phyloP scores from a whole-genome alignment of 2,888 invertebrate genomes.

The Amiota communis region DNA sequence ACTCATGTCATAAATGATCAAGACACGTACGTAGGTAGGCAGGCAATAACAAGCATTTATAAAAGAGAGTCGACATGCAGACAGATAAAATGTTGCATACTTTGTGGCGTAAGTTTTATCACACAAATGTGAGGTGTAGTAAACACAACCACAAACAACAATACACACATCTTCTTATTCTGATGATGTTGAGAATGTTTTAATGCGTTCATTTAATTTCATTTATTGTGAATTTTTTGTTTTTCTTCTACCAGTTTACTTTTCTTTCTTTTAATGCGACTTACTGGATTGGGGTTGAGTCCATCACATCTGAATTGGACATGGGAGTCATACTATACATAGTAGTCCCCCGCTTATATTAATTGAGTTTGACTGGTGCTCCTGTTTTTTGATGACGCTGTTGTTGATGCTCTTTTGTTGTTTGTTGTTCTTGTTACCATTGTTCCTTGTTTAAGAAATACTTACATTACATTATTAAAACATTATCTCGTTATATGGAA shows the following conservation, averaged over 20 bases:
- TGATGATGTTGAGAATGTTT: background rate
- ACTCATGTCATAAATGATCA: constrained; percentile 55
- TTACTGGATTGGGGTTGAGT: background rate
- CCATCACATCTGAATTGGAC: too few species aligned
- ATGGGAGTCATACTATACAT: background rate
- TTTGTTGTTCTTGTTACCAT: background rate
- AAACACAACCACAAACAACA: background rate
- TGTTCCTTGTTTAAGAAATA: constrained; percentile 19
- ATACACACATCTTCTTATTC: too few species aligned
- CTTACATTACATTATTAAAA: constrained; percentile 12
- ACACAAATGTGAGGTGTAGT: background rate
- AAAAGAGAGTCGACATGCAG: background rate
- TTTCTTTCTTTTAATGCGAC: background rate
- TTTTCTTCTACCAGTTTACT: background rate
- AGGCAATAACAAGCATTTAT: too few species aligned
- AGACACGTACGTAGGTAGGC: too few species aligned
- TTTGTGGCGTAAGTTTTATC: constrained; percentile 35
- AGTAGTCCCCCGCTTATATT: background rate
- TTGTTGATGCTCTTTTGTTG: background rate
- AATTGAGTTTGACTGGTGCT: background rate
- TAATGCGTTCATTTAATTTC: constrained; percentile 23
- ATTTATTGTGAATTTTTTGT: background rate
- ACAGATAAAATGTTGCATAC: constrained; percentile 38
- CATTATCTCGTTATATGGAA: constrained; percentile 11
- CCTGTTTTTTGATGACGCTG: background rate